Evolutionary conservation across 2,888 invertebrate genomes (phyloP).

Genomic region (Arrhopalites spinosus): DNA sequence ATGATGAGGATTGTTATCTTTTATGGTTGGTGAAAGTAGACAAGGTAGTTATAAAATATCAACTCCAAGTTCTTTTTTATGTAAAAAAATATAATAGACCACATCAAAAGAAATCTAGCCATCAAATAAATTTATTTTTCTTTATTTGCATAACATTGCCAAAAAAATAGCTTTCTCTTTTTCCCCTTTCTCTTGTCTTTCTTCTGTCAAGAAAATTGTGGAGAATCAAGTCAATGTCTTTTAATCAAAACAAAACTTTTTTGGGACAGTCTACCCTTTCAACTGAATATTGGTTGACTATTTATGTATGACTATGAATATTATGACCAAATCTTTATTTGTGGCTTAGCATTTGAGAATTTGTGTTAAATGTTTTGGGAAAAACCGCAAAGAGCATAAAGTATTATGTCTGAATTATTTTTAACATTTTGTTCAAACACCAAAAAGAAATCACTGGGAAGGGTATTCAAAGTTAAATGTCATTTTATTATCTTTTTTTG

Average conservation of each 20-base stretch:
- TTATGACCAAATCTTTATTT: conserved; percentile 12
- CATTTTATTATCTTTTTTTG: background rate
- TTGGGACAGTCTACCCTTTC: background rate
- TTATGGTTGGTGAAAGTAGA: no score
- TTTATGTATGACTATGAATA: background rate
- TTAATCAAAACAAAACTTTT: background rate
- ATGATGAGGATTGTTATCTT: no score
- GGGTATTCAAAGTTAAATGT: background rate
- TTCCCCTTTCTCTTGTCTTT: background rate
- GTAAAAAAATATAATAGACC: no score
- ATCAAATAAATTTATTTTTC: no score
- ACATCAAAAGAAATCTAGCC: no score
- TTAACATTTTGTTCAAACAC: background rate
- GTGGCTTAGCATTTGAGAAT: conserved; percentile 1
- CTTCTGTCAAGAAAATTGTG: background rate
- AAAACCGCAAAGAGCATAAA: no score
- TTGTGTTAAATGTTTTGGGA: no score
- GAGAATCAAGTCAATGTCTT: background rate
- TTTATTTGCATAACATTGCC: no score
- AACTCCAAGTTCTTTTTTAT: no score
- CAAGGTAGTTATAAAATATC: no score
- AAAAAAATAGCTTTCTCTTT: no score
- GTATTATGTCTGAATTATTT: no score
- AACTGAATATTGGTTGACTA: background rate
- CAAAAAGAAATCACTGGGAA: background rate